phyloP scores from a whole-genome alignment of 2,797 vertebrate species.

The Sebastes miniatus region DNA sequence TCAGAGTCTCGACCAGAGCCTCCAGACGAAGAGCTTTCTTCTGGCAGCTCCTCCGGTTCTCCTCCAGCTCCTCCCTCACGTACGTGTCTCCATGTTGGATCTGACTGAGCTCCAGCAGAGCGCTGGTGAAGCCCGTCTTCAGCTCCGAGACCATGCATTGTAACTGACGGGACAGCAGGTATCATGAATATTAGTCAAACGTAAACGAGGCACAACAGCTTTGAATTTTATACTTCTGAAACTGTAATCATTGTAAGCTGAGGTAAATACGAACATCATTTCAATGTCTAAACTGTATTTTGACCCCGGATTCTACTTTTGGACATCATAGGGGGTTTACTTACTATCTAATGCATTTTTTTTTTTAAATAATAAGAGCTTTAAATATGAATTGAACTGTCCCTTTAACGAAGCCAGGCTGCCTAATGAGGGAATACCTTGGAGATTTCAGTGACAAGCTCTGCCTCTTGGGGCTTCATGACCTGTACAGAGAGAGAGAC shows the following conservation, averaged over 20 bases:
- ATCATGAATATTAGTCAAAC: too few relatives aligned
- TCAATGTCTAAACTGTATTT: neutral
- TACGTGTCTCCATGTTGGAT: slow-evolving; percentile 82
- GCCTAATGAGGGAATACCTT: slow-evolving; percentile 72
- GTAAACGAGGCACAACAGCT: neutral
- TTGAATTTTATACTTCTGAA: neutral
- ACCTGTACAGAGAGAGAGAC: slow-evolving; percentile 51
- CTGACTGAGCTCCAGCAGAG: slow-evolving; percentile 79
- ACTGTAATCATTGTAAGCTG: too few relatives aligned
- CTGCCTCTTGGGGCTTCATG: slow-evolving; percentile 83
- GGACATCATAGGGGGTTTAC: neutral
- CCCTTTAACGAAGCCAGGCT: slow-evolving; percentile 24
- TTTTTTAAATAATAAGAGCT: neutral
- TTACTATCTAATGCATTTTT: neutral
- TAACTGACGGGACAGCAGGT: slow-evolving; percentile 55
- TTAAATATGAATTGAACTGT: neutral
- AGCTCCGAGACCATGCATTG: slow-evolving; percentile 83
- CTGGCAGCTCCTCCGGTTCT: slow-evolving; percentile 78
- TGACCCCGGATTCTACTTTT: neutral
- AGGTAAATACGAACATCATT: accelerated
- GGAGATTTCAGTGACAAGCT: slow-evolving; percentile 81
- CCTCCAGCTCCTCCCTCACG: slow-evolving; percentile 81
- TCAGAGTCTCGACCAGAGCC: slow-evolving; percentile 77
- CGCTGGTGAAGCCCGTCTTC: slow-evolving; percentile 79
- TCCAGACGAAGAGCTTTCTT: slow-evolving; percentile 78